These are phyloP conservation scores for Oxycera nigricornis DNA, from an alignment of 2,888 invertebrate genomes.

Conservation along the genomic window DNA sequence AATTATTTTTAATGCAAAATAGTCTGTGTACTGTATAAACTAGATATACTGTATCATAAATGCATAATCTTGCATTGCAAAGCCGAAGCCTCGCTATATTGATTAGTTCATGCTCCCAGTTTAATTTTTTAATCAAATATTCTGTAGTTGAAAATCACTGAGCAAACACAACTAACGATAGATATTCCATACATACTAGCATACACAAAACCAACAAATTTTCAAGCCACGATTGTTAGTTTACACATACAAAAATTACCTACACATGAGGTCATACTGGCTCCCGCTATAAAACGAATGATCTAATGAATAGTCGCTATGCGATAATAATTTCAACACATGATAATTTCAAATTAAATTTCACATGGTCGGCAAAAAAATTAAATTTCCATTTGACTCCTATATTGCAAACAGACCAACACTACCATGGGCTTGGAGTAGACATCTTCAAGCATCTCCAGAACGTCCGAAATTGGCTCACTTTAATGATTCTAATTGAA, in stretches of 20 bases:
- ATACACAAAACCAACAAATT: background rate
- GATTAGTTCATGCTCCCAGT: too few species aligned
- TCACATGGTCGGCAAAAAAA: too few species aligned
- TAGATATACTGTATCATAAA: too few species aligned
- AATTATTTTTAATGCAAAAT: too few species aligned
- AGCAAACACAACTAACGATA: background rate
- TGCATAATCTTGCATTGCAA: too few species aligned
- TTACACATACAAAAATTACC: conserved; percentile 1
- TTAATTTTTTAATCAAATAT: conserved; percentile 5
- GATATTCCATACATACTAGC: background rate
- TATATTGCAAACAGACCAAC: too few species aligned
- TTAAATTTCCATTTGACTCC: background rate
- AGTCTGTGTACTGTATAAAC: too few species aligned
- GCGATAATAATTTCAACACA: background rate
- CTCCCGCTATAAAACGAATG: background rate
- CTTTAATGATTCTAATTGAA: background rate
- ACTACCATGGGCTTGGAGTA: background rate
- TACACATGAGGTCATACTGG: conserved; percentile 18
- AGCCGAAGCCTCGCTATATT: too few species aligned
- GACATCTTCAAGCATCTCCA: background rate
- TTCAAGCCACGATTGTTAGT: background rate
- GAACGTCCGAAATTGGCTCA: background rate
- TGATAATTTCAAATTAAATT: background rate
- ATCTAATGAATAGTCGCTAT: background rate
- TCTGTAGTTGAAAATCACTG: background rate